Evolutionary conservation across 2,113 vertebrate genomes (phyloP).

Genomic region (Xenus cinereus): DNA sequence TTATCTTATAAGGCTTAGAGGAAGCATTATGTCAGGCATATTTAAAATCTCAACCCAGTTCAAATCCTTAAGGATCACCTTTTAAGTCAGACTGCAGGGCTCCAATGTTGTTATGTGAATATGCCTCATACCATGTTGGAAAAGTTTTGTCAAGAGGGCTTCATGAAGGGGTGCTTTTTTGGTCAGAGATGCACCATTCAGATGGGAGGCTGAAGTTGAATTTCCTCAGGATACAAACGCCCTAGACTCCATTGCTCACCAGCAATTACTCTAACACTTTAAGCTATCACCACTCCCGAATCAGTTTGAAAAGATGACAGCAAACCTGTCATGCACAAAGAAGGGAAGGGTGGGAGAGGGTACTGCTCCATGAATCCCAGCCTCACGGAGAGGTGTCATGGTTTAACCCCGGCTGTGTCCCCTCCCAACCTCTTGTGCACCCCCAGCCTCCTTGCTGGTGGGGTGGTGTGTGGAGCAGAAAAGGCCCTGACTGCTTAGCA

Average conservation of each 20-base stretch:
- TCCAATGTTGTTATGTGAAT: not conserved
- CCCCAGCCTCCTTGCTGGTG: not conserved
- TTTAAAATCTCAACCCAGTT: not conserved
- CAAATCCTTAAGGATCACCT: not conserved
- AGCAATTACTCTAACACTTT: not conserved
- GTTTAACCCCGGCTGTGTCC: not conserved
- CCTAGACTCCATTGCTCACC: not conserved
- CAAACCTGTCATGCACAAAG: not conserved
- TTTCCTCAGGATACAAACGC: not conserved
- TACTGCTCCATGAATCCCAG: not conserved
- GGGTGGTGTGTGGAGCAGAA: not conserved
- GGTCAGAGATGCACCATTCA: not conserved
- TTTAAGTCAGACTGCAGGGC: not conserved
- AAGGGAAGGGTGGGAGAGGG: not conserved
- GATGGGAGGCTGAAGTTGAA: not conserved
- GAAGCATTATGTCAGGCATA: not conserved
- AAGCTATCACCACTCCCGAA: not conserved
- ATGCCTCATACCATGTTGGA: not conserved
- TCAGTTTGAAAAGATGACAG: not conserved
- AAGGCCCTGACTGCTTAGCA: not conserved
- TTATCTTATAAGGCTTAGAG: not conserved
- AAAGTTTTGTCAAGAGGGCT: not conserved
- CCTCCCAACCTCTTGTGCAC: not conserved
- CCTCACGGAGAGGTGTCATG: rapidly evolving
- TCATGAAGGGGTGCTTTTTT: not conserved